phyloP scores from a whole-genome alignment of 2,797 vertebrate genomes.

The Sternotherus odoratus region DNA sequence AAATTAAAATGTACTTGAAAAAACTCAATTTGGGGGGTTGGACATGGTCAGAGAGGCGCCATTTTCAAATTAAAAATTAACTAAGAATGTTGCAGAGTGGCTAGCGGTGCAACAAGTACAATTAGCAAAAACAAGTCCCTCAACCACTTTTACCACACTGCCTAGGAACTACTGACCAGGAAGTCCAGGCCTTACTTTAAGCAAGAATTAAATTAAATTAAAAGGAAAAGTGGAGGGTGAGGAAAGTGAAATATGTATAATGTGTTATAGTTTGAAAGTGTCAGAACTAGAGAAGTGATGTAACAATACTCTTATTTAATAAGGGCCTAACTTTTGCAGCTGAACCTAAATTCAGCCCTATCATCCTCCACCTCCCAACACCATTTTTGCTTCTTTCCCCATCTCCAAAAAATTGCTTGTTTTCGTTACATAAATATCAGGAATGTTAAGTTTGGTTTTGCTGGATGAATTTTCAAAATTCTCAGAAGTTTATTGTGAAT shows the following conservation, averaged over 20 bases:
- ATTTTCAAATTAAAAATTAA: conserved; percentile 24
- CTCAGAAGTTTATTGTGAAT: neutral
- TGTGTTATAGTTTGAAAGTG: neutral
- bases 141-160: neutral
- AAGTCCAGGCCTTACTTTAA: neutral
- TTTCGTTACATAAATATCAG: neutral
- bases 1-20: neutral
- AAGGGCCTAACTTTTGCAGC: neutral
- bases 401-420: neutral
- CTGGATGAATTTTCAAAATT: neutral
- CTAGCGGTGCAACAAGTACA: neutral
- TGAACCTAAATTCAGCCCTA: neutral
- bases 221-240: neutral
- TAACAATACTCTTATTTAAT: neutral
- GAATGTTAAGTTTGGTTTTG: conserved; percentile 1
- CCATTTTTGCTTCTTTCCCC: neutral
- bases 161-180: neutral
- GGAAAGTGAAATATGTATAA: neutral
- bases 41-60: neutral
- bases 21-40: neutral
- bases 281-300: neutral
- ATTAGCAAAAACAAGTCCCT: neutral
- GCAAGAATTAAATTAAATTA: neutral
- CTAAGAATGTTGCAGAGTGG: neutral
- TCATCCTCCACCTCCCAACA: neutral